A percentile compares a stretch with the other conserved stretches of the same genome.
These are phyloP conservation scores for Chironomus tepperi DNA, from an alignment of 1,140 invertebrate genomes.

Conservation along the genomic window DNA sequence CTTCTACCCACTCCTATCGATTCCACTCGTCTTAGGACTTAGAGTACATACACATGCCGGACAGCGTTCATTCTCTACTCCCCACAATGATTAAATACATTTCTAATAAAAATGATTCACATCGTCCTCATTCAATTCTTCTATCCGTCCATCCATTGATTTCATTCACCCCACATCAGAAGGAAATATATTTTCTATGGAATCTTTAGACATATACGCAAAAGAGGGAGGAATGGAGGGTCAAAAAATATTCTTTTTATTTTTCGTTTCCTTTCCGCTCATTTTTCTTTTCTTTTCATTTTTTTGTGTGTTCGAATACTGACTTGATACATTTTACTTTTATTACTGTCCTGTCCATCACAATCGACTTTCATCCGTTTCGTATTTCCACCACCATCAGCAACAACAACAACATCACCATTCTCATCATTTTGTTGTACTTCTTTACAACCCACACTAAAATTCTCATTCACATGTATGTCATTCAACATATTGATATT, in stretches of 20 bases:
- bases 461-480: neutral
- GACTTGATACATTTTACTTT: constrained; percentile 23
- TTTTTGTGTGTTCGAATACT: neutral
- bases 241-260: neutral
- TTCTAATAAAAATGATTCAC: neutral
- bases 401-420: neutral
- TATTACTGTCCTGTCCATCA: constrained; percentile 14
- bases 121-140: neutral
- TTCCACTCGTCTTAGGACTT: too few species aligned
- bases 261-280: neutral
- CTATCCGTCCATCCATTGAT: neutral
- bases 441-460: neutral
- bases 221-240: neutral
- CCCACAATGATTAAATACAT: constrained; percentile 9
- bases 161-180: neutral
- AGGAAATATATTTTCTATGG: neutral
- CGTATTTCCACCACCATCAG: neutral
- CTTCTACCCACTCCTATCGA: neutral
- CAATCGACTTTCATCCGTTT: constrained; percentile 22
- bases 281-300: neutral
- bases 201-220: neutral
- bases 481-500: constrained; percentile 18
- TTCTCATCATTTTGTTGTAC: neutral
- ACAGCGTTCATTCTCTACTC: neutral
- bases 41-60: too few species aligned